Percentiles rank a stretch among this genome's conserved stretches.
These are phyloP conservation scores for Rynchops niger DNA, from an alignment of 2,113 vertebrate species.

Conservation along the genomic window DNA sequence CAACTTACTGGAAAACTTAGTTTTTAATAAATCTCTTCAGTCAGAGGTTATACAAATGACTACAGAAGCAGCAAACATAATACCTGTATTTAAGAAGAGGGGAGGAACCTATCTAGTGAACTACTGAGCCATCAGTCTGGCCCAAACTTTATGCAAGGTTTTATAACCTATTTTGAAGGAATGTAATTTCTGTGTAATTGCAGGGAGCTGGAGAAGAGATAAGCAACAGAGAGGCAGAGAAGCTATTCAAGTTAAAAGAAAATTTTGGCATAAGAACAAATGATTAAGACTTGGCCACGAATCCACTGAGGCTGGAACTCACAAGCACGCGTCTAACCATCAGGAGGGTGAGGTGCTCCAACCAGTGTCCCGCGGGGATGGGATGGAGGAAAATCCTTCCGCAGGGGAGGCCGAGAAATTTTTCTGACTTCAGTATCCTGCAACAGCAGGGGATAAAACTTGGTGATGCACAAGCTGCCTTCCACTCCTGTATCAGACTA, in stretches of 20 bases:
- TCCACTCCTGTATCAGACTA: not conserved
- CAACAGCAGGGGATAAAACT: not conserved
- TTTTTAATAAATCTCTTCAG: slow-evolving; percentile 43
- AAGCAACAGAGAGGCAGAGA: slow-evolving; percentile 24
- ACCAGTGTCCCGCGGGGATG: accelerated
- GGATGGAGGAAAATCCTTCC: not conserved
- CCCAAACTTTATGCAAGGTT: not conserved
- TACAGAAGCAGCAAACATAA: slow-evolving; percentile 33
- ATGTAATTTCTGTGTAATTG: slow-evolving; percentile 45
- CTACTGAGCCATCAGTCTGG: slow-evolving; percentile 12
- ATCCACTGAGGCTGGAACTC: not conserved
- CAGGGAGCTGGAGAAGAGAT: slow-evolving; percentile 15
- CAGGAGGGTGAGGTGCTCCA: not conserved
- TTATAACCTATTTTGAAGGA: slow-evolving; percentile 11
- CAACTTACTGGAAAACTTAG: not conserved
- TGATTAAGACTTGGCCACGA: not conserved
- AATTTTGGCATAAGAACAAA: slow-evolving; percentile 42
- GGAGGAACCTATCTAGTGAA: not conserved
- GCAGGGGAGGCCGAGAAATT: not conserved
- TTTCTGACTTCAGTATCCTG: not conserved
- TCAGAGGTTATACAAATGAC: slow-evolving; percentile 18
- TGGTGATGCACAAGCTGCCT: not conserved
- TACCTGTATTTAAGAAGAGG: not conserved
- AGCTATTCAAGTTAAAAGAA: slow-evolving; percentile 16
- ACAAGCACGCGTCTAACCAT: not conserved